Evolutionary conservation across 92 coral and sea anemone genomes (phyloP).

Genomic region (Zoanthus sociatus): DNA sequence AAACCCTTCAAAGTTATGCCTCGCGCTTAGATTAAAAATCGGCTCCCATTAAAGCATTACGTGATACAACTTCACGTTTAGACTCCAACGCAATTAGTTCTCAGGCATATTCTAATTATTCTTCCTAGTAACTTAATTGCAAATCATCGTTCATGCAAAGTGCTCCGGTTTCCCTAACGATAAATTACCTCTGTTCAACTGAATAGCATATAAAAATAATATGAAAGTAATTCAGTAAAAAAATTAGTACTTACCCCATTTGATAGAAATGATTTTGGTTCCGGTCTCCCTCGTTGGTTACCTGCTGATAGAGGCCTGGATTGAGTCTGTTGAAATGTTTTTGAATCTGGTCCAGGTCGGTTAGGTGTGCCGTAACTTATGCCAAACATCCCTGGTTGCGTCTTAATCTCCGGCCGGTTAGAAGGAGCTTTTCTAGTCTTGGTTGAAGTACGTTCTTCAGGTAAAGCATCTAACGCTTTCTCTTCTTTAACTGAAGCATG

Average conservation of each 20-base stretch:
- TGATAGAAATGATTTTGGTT: slow-evolving; percentile 42
- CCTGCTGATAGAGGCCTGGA: slow-evolving; percentile 27
- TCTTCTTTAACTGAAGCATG: slow-evolving; percentile 45
- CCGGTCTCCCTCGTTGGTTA: slow-evolving; percentile 36
- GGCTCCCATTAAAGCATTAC: no score
- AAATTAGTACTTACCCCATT: slow-evolving; percentile 31
- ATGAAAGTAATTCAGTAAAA: no score
- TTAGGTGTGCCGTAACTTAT: slow-evolving; percentile 26
- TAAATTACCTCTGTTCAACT: no score
- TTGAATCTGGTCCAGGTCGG: slow-evolving; percentile 31
- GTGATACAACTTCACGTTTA: no score
- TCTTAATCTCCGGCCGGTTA: slow-evolving; percentile 3
- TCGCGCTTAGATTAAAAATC: no score
- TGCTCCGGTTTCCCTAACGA: no score
- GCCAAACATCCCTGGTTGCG: slow-evolving; percentile 14
- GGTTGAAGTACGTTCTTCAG: slow-evolving; percentile 58
- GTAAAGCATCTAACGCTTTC: slow-evolving; percentile 52
- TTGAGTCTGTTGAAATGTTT: slow-evolving; percentile 10
- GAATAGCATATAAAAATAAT: no score
- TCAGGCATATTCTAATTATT: no score
- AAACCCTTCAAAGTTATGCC: no score
- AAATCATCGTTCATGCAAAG: no score
- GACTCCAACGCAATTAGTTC: no score
- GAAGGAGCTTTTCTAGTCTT: slow-evolving; percentile 2
- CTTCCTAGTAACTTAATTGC: no score